These are phyloP conservation scores for Drosophila lacicola DNA, from an alignment of 2,888 invertebrate genomes.

Conservation along the genomic window DNA sequence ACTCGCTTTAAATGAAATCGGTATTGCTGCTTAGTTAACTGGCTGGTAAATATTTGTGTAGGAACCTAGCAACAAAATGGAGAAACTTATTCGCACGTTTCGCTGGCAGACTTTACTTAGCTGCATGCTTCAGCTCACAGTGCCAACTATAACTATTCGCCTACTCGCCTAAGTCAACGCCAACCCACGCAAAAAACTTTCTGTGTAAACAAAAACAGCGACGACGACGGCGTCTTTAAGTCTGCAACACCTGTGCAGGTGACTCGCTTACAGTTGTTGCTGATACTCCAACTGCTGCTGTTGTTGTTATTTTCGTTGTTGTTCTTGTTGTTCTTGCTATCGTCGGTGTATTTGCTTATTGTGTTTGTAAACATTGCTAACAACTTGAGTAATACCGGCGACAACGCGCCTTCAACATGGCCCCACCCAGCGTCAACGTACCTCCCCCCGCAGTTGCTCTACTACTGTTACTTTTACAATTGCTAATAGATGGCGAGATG, in stretches of 20 bases:
- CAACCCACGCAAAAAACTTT: conserved; percentile 62
- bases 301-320: conserved; percentile 19
- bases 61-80: conserved; percentile 46
- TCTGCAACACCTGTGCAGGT: conserved; percentile 60
- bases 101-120: conserved; percentile 65
- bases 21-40: conserved; percentile 34
- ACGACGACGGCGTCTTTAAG: conserved; percentile 53
- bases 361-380: conserved; percentile 81
- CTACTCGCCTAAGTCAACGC: conserved; percentile 40
- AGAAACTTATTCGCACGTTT: conserved; percentile 71
- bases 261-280: conserved; percentile 46
- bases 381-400: conserved; percentile 78
- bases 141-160: conserved; percentile 59
- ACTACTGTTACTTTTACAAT: conserved; percentile 51
- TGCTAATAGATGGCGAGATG: conserved; percentile 56
- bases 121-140: conserved; percentile 41
- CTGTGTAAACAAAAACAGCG: conserved; percentile 52
- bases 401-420: conserved; percentile 63
- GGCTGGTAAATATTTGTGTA: conserved; percentile 58
- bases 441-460: conserved; percentile 24
- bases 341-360: conserved; percentile 75
- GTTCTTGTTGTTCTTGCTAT: conserved; percentile 42
- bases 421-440: conserved; percentile 18
- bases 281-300: conserved; percentile 7
- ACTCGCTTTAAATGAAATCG: conserved; percentile 19